These are phyloP conservation scores for Orchesella flavescens DNA, from an alignment of 2,888 invertebrate species.

Conservation along the genomic window DNA sequence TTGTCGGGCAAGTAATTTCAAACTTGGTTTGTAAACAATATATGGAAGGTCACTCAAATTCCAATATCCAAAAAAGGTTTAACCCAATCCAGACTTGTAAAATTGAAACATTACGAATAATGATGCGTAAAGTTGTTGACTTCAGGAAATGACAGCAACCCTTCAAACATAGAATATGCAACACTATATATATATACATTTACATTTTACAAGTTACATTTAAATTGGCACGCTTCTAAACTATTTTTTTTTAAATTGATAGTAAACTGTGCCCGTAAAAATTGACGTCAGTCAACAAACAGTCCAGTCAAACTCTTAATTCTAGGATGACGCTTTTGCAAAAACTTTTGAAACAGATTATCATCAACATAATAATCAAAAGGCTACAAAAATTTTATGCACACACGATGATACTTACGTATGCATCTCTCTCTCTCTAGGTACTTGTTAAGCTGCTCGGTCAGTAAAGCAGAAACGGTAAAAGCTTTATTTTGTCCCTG, in stretches of 20 bases:
- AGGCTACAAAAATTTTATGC: conserved; percentile 22
- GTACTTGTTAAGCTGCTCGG: conserved; percentile 37
- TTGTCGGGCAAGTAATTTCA: too few relatives aligned
- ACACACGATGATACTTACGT: neutral
- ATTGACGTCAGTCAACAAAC: neutral
- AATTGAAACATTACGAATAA: too few relatives aligned
- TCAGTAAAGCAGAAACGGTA: conserved; percentile 53
- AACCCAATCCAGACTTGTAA: too few relatives aligned
- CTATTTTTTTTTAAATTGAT: neutral
- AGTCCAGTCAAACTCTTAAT: neutral
- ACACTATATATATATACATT: too few relatives aligned
- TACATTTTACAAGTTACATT: too few relatives aligned
- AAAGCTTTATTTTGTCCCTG: conserved; percentile 23
- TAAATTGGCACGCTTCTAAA: neutral
- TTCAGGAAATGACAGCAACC: too few relatives aligned
- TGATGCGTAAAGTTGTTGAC: too few relatives aligned
- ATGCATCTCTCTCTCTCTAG: neutral
- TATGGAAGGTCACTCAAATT: too few relatives aligned
- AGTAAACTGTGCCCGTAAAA: neutral
- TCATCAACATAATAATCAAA: neutral
- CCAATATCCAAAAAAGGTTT: too few relatives aligned
- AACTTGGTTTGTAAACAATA: too few relatives aligned
- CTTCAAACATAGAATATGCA: too few relatives aligned
- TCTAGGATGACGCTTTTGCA: neutral
- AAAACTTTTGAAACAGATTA: neutral